Evolutionary conservation across 92 coral and sea anemone genomes (phyloP).

Genomic region (Phenganax subtilis): DNA sequence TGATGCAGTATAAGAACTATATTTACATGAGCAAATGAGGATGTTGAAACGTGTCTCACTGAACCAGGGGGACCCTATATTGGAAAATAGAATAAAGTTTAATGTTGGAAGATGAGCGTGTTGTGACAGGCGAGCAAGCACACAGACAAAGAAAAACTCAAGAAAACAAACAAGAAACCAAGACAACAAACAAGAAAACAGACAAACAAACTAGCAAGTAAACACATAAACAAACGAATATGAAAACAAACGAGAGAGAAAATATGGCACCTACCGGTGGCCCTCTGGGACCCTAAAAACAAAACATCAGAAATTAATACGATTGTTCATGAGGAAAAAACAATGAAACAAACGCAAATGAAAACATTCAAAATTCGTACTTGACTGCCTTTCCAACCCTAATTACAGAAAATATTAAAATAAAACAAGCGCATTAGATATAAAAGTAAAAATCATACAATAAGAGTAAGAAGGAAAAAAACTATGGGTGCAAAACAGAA

Average conservation of each 20-base stretch:
- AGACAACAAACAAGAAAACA: not conserved
- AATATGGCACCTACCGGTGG: constrained; percentile 47
- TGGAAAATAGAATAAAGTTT: not conserved
- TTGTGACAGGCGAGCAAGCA: not conserved
- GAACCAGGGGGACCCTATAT: constrained; percentile 70
- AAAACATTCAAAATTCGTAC: not conserved
- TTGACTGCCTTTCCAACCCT: constrained; percentile 32
- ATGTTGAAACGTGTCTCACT: constrained; percentile 37
- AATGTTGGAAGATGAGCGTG: not conserved
- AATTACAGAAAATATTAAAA: not conserved
- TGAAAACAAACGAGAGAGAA: too few relatives aligned
- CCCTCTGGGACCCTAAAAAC: constrained; percentile 55
- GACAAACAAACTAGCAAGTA: constrained; percentile 9
- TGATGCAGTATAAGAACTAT: not conserved
- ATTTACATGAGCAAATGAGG: constrained; percentile 41
- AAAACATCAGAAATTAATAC: constrained; percentile 19
- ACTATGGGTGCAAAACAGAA: not conserved
- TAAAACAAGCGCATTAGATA: not conserved
- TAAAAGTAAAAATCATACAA: not conserved
- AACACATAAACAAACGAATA: too few relatives aligned
- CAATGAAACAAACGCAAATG: not conserved
- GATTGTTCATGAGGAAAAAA: constrained; percentile 17
- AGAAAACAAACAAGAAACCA: not conserved
- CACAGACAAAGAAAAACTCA: not conserved
- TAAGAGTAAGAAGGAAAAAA: not conserved